phyloP scores from a whole-genome alignment of 2,797 vertebrate species.

The Amphiprion clarkii region DNA sequence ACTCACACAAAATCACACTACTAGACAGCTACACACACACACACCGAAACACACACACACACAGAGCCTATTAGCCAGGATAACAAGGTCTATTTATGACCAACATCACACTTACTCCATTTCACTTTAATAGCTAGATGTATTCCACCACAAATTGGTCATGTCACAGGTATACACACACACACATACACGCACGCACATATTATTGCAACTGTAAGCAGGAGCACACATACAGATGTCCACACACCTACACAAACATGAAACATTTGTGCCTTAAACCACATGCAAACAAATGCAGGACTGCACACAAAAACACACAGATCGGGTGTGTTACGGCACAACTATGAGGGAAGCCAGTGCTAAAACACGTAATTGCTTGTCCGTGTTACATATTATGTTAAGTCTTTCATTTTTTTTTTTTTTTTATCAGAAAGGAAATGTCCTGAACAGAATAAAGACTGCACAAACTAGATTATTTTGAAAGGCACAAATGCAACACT shows the following conservation, averaged over 20 bases:
- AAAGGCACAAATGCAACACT: neutral
- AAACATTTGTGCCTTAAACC: constrained; percentile 5
- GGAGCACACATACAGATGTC: neutral
- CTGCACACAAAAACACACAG: neutral
- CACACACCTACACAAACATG: constrained; percentile 15
- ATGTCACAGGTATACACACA: constrained; percentile 45
- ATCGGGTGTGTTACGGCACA: neutral
- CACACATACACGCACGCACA: constrained; percentile 14
- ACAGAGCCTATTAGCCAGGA: constrained; percentile 42
- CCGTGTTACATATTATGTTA: no score
- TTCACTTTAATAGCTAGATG: constrained; percentile 54
- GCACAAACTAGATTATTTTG: neutral
- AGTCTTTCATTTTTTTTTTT: no score
- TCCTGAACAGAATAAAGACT: no score
- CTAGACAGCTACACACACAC: neutral
- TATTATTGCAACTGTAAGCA: neutral
- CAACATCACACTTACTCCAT: constrained; percentile 63
- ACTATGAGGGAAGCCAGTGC: neutral
- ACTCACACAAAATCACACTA: neutral
- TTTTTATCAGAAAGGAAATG: no score
- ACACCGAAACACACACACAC: constrained; percentile 1
- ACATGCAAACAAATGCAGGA: neutral
- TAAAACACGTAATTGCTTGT: neutral
- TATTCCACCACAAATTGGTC: constrained; percentile 60
- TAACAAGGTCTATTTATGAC: constrained; percentile 65